Evolutionary conservation across 53 echinoderm and acorn worm species (phyloP).

Genomic region (Echinometra lucunter): DNA sequence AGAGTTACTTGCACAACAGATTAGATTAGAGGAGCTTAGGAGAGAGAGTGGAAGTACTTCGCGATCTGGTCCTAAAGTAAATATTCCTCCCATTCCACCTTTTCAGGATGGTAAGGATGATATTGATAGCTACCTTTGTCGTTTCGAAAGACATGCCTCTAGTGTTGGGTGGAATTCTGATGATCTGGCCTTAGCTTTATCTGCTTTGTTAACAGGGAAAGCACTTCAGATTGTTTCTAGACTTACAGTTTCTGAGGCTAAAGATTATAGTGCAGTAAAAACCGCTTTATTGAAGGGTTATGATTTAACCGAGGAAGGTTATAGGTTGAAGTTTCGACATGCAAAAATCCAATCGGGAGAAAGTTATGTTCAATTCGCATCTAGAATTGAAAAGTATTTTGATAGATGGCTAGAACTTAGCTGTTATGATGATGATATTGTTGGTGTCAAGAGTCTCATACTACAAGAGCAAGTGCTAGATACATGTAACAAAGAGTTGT

Average conservation of each 20-base stretch:
- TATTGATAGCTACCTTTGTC: not conserved
- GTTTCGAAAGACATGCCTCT: not conserved
- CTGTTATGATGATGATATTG: not conserved
- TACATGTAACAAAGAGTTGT: not conserved
- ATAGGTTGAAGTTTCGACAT: not conserved
- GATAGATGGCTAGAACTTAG: not conserved
- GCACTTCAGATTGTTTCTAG: not conserved
- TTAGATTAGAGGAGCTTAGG: not conserved
- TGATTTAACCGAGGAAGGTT: not conserved
- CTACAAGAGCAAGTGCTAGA: not conserved
- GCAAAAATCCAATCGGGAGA: not conserved
- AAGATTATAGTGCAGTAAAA: slow-evolving; percentile 6
- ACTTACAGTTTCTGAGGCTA: not conserved
- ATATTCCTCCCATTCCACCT: not conserved
- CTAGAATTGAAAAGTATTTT: not conserved
- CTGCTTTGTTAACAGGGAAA: not conserved
- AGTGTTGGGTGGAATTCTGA: not conserved
- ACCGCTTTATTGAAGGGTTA: not conserved
- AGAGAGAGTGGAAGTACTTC: not conserved
- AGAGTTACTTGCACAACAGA: not conserved
- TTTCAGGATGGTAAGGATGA: not conserved
- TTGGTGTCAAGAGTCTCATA: not conserved
- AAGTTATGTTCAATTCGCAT: not conserved
- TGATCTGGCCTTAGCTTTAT: not conserved
- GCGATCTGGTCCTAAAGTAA: not conserved